Base-by-base conservation (phyloP, 2,888 invertebrate genomes). In the Boloria euphrosyne region DNA sequence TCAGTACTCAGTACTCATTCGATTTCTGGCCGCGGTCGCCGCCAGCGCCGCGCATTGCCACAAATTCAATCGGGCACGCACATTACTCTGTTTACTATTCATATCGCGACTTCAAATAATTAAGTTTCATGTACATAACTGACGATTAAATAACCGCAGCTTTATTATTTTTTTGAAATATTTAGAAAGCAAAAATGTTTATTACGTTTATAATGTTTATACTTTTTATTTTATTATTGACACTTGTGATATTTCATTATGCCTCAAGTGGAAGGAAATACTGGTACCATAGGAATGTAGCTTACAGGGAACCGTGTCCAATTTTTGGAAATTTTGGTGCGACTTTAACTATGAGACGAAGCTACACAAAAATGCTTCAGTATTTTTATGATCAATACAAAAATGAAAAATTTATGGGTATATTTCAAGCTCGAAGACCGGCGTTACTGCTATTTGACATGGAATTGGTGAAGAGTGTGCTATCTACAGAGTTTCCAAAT, bases 311-410 rank as follows among this genome's bases (percentile, higher is more conserved):
- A 71, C 92, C 92, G 43, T 91, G 90, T 61, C 92, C 92, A 2
- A 81, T 92, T 74, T 90, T 92, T 66, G 92, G 92, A n/a, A 92
- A 92, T 74, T 92, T 92, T 69, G 91, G 90, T 46, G 86, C 90
- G 13, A 87, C 86, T 4, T 81, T 91, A 58, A 86, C 80, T 1
- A 87, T 88, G 87, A 83, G 84, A 58, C 78, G 73, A 58, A 91
- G 91, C 75, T 92, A 92, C 71, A 81, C 89, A 14, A 81, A 80
- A 59, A 91, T 83, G 86, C 77, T 91, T 22, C 80, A 87, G 68
- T 82, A 76, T 76, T 88, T 90, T 70, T 92, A 91, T 71, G 80
- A 89, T 53, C 77, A 72, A 54, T 92, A 80, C 74, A 78, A 80
- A 47, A 71, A 82, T 43, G 81, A 87, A 65, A 89, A 85, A 72